These are phyloP conservation scores for Varecia variegata DNA, from an alignment of 2,797 vertebrate genomes.

Conservation along the genomic window DNA sequence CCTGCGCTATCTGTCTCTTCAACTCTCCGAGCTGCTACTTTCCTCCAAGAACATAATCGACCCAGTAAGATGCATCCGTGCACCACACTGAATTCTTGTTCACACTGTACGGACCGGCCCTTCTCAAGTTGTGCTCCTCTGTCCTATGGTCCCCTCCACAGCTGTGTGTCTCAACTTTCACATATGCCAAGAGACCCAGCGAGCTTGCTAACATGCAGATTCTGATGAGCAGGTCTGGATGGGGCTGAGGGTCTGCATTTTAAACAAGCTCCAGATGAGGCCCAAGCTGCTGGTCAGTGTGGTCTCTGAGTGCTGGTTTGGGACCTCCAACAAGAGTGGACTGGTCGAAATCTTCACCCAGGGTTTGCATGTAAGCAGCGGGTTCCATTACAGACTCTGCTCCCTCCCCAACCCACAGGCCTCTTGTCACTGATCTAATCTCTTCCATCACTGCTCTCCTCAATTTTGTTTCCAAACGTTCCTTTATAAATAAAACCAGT, in stretches of 20 bases:
- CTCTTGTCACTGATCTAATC: not conserved
- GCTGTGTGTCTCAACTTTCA: not conserved
- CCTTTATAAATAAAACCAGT: not conserved
- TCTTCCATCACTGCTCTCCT: not conserved
- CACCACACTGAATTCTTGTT: not conserved
- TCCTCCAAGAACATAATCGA: not conserved
- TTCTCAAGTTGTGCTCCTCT: not conserved
- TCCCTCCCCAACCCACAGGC: not conserved
- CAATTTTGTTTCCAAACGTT: not conserved
- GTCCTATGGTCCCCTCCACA: not conserved
- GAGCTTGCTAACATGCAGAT: not conserved
- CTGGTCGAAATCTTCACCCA: not conserved
- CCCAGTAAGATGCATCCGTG: not conserved
- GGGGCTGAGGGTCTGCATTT: not conserved
- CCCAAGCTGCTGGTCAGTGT: not conserved
- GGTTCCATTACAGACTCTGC: not conserved
- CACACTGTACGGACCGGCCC: too few relatives aligned
- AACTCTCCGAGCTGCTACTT: not conserved
- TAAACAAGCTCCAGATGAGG: not conserved
- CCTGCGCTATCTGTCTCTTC: rapidly evolving
- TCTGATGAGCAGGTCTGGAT: not conserved
- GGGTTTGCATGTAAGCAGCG: not conserved
- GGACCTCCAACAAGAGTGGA: not conserved
- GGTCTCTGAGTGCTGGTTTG: not conserved
- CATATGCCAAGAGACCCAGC: not conserved